These are phyloP conservation scores for Hipparchia semele DNA, from an alignment of 2,888 invertebrate species.

Conservation along the genomic window DNA sequence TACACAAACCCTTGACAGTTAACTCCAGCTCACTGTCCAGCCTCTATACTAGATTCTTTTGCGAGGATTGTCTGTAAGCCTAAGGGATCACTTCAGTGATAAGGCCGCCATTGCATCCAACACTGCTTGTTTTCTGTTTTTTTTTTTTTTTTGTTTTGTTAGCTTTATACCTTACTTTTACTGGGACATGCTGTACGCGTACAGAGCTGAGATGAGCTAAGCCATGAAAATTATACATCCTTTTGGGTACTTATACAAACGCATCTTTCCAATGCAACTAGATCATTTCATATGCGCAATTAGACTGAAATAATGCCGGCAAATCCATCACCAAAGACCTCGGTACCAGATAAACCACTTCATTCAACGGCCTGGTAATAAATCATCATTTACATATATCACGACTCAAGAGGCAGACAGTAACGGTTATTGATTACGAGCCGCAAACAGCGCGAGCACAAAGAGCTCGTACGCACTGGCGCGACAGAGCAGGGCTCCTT, in stretches of 20 bases:
- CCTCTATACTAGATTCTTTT: too few relatives aligned
- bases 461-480: slow-evolving; percentile 16
- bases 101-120: too few relatives aligned
- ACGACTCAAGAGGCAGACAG: slow-evolving; percentile 19
- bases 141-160: too few relatives aligned
- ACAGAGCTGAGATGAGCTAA: too few relatives aligned
- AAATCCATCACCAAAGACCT: slow-evolving; percentile 18
- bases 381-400: slow-evolving; percentile 25
- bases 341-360: slow-evolving; percentile 13
- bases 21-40: too few relatives aligned
- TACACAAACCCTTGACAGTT: too few relatives aligned
- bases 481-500: slow-evolving; percentile 5
- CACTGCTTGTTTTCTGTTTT: too few relatives aligned
- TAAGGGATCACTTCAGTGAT: too few relatives aligned
- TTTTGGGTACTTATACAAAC: neutral
- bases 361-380: slow-evolving; percentile 18
- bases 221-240: too few relatives aligned
- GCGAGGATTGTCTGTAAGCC: too few relatives aligned
- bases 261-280: neutral
- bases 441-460: slow-evolving; percentile 26
- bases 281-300: neutral
- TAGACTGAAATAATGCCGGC: slow-evolving; percentile 1
- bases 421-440: slow-evolving; percentile 35
- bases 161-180: too few relatives aligned
- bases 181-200: too few relatives aligned